Percentiles rank a stretch among this genome's conserved stretches.
Evolutionary conservation across 92 coral and sea anemone species (phyloP).

Genomic region (Siderastrea siderea): DNA sequence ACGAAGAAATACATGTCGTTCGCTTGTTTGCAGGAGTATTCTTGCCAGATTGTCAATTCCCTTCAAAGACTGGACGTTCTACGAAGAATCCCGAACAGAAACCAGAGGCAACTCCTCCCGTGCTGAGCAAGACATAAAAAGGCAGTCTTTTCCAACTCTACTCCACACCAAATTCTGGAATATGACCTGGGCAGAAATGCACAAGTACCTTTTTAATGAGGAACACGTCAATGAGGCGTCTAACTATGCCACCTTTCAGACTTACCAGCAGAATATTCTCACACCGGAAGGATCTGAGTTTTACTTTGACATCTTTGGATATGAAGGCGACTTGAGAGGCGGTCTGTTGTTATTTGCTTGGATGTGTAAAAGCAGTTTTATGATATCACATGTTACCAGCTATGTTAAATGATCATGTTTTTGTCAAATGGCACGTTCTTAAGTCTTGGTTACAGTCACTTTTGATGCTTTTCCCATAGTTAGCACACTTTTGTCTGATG

Average conservation of each 20-base stretch:
- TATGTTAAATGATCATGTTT: too few relatives aligned
- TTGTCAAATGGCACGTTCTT: too few relatives aligned
- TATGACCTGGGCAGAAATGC: conserved; percentile 28
- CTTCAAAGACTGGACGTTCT: conserved; percentile 28
- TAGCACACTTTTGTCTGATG: too few relatives aligned
- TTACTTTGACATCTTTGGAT: conserved; percentile 49
- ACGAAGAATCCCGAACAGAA: conserved; percentile 32
- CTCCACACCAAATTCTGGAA: conserved; percentile 16
- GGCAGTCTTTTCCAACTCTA: conserved; percentile 21
- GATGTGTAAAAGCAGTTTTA: too few relatives aligned
- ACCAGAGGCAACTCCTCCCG: conserved; percentile 27
- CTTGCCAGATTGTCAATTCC: conserved; percentile 35
- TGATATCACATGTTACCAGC: too few relatives aligned
- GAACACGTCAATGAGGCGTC: conserved; percentile 4
- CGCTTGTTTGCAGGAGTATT: not conserved
- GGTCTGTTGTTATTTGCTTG: not conserved
- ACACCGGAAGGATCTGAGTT: conserved; percentile 59
- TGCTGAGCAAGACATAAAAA: conserved; percentile 40
- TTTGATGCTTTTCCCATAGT: too few relatives aligned
- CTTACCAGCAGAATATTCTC: conserved; percentile 37
- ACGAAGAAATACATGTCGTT: too few relatives aligned
- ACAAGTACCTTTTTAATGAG: conserved; percentile 19
- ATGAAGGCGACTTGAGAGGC: conserved; percentile 37
- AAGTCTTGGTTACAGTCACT: too few relatives aligned
- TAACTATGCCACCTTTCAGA: conserved; percentile 43